phyloP scores from a whole-genome alignment of 2,888 invertebrate genomes.

The Campoplex nolae region DNA sequence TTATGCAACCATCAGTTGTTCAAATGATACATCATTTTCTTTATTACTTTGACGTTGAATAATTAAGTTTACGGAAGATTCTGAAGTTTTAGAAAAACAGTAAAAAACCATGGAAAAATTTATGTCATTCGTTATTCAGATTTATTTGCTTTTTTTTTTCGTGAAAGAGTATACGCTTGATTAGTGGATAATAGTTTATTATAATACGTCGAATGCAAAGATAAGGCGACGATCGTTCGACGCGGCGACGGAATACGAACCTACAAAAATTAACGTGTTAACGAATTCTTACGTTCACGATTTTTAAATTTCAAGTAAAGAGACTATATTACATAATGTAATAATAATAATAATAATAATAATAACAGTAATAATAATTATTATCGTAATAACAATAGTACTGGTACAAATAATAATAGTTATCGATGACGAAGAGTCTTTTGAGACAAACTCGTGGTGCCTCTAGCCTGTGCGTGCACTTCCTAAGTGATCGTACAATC shows the following conservation, averaged over 20 bases:
- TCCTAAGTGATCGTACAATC: slow-evolving; percentile 7
- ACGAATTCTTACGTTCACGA: slow-evolving; percentile 12
- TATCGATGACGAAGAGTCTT: slow-evolving; percentile 25
- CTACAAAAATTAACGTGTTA: slow-evolving; percentile 14
- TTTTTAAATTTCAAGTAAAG: slow-evolving; percentile 9
- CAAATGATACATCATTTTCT: not conserved
- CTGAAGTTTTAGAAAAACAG: slow-evolving; percentile 1
- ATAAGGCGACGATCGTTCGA: not conserved
- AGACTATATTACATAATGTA: slow-evolving; percentile 31
- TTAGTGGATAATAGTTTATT: not conserved
- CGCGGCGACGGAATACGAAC: not conserved
- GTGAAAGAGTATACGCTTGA: not conserved
- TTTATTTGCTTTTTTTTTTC: not conserved
- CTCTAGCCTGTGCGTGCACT: slow-evolving; percentile 50
- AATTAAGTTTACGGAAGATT: not conserved
- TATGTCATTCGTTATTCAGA: not conserved
- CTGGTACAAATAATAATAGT: slow-evolving; percentile 39
- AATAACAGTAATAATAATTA: slow-evolving; percentile 22
- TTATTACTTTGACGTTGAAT: not conserved
- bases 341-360: slow-evolving; percentile 27
- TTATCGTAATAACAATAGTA: slow-evolving; percentile 37
- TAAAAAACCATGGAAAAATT: slow-evolving; percentile 1
- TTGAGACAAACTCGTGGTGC: slow-evolving; percentile 8
- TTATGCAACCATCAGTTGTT: not conserved
- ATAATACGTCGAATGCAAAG: not conserved